Evolutionary conservation across 2,797 vertebrate genomes (phyloP).

Genomic region (Syngnathus rostellatus): DNA sequence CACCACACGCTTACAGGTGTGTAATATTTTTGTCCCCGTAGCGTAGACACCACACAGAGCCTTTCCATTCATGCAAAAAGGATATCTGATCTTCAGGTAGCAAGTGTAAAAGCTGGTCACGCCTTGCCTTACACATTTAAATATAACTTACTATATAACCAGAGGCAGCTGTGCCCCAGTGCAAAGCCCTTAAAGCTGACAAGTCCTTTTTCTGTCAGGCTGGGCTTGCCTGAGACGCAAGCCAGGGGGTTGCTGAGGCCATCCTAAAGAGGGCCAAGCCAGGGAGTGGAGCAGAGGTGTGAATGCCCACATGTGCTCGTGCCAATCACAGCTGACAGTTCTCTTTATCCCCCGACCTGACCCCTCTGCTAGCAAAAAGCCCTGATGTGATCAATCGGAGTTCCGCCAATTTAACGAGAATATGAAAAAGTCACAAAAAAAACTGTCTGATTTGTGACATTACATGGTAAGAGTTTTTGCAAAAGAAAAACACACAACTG

Average conservation of each 20-base stretch:
- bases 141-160: conserved; percentile 59
- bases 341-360: conserved; percentile 54
- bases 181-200: conserved; percentile 70
- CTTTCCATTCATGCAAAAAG: conserved; percentile 3
- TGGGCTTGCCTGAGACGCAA: conserved; percentile 25
- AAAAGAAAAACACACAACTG: background rate
- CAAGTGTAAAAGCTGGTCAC: conserved; percentile 63
- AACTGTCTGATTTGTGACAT: conserved; percentile 8
- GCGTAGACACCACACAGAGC: background rate
- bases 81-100: conserved; percentile 58
- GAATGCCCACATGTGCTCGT: conserved; percentile 76
- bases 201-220: conserved; percentile 57
- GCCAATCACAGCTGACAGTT: conserved; percentile 74
- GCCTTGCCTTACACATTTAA: conserved; percentile 62
- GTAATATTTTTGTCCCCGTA: background rate
- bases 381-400: conserved; percentile 13
- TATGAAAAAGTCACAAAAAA: conserved; percentile 14
- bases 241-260: conserved; percentile 43
- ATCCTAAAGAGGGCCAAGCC: conserved; percentile 46
- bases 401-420: conserved; percentile 33
- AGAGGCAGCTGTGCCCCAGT: conserved; percentile 62
- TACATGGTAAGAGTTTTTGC: background rate
- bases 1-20: background rate
- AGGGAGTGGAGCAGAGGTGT: conserved; percentile 52
- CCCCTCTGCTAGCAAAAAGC: conserved; percentile 15